A percentile compares a stretch with the other conserved stretches of the same genome.
Evolutionary conservation across 2,113 vertebrate species (phyloP).

Genomic region (Callorhinus ursinus): DNA sequence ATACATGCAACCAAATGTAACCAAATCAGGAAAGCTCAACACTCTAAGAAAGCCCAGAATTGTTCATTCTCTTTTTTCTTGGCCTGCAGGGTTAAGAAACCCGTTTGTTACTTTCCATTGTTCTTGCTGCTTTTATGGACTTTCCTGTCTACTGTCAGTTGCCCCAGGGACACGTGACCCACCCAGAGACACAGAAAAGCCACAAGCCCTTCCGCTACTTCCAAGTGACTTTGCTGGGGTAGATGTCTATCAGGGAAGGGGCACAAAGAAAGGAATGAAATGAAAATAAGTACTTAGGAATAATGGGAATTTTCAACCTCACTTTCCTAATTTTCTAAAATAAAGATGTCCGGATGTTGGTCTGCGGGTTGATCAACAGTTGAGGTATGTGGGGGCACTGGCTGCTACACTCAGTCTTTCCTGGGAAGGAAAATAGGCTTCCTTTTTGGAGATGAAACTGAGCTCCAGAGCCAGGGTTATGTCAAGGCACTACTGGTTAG

Average conservation of each 20-base stretch:
- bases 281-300: background rate
- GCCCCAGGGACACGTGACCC: background rate
- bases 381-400: background rate
- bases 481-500: slow-evolving; percentile 63
- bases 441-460: slow-evolving; percentile 56
- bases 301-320: background rate
- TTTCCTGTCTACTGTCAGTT: background rate
- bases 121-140: background rate
- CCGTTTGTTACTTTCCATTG: background rate
- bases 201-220: background rate
- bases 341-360: background rate
- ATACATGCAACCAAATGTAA: background rate
- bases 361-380: background rate
- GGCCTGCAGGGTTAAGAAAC: background rate
- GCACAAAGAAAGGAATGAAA: background rate
- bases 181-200: background rate
- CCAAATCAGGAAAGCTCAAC: background rate
- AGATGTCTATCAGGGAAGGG: background rate
- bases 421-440: slow-evolving; percentile 56
- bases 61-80: background rate
- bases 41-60: background rate
- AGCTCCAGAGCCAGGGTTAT: slow-evolving; percentile 63
- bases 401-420: slow-evolving; percentile 43
- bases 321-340: background rate
- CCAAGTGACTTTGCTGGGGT: fast-evolving